These are phyloP conservation scores for Mobula hypostoma DNA, from an alignment of 2,113 vertebrate genomes.

Conservation along the genomic window DNA sequence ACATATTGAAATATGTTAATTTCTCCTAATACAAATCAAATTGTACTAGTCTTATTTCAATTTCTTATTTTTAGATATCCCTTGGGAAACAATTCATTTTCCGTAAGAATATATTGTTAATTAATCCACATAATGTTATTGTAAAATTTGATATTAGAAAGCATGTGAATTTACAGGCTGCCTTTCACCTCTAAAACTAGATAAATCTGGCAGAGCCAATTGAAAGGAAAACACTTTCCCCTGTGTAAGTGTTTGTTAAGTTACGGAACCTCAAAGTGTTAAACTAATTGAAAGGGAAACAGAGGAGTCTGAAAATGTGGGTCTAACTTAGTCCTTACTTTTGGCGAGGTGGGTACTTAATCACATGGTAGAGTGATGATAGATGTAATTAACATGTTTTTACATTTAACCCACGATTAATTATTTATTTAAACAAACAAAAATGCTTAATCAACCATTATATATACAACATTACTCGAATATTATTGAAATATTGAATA, in stretches of 20 bases:
- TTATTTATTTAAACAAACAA: no score
- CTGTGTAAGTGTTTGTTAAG: neutral
- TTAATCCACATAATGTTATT: neutral
- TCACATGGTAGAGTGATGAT: no score
- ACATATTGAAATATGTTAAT: neutral
- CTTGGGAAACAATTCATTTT: neutral
- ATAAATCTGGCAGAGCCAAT: neutral
- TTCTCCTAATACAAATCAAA: neutral
- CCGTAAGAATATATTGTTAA: neutral
- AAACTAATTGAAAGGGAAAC: no score
- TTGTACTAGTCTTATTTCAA: neutral
- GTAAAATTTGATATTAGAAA: neutral
- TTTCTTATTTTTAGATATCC: neutral
- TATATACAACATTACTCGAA: no score
- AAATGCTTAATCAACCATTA: no score
- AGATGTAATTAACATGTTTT: no score
- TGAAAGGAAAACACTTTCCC: neutral
- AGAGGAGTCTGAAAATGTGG: no score
- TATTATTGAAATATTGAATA: no score
- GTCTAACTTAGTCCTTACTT: no score
- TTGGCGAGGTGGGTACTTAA: no score
- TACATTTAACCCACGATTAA: no score
- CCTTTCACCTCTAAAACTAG: neutral
- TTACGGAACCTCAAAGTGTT: no score
- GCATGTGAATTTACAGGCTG: neutral